phyloP scores from a whole-genome alignment of 2,888 invertebrate genomes.

The Drosophila testacea region DNA sequence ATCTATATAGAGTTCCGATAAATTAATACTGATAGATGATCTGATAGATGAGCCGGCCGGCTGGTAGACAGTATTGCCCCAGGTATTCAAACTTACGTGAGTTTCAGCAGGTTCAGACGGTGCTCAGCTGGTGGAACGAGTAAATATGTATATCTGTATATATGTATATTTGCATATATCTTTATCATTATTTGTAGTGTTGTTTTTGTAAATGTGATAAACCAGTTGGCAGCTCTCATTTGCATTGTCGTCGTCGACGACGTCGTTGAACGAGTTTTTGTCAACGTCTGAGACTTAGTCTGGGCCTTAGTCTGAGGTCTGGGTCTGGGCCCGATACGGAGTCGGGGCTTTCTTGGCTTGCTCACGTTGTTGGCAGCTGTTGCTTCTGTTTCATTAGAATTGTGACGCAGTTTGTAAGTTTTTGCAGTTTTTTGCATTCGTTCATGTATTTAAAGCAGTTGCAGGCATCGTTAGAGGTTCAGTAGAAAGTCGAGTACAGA shows the following conservation, averaged over 20 bases:
- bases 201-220: constrained; percentile 53
- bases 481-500: constrained; percentile 76
- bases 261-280: constrained; percentile 56
- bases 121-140: constrained; percentile 28
- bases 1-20: constrained; percentile 15
- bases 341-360: constrained; percentile 49
- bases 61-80: constrained; percentile 16
- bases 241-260: constrained; percentile 64
- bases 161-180: constrained; percentile 6
- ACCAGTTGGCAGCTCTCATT: constrained; percentile 76
- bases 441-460: constrained; percentile 76
- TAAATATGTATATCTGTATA: background rate
- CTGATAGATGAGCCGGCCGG: constrained; percentile 44
- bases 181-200: constrained; percentile 7
- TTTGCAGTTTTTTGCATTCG: constrained; percentile 20
- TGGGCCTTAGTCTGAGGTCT: background rate
- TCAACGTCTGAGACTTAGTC: constrained; percentile 38
- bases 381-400: constrained; percentile 43
- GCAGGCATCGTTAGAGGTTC: constrained; percentile 64
- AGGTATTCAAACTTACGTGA: constrained; percentile 51
- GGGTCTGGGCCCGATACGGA: constrained; percentile 4
- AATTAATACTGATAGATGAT: background rate
- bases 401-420: constrained; percentile 53
- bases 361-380: constrained; percentile 53
- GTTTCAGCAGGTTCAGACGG: constrained; percentile 51